Evolutionary conservation across 2,113 vertebrate species (phyloP).

Genomic region (Limnothrissa miodon): DNA sequence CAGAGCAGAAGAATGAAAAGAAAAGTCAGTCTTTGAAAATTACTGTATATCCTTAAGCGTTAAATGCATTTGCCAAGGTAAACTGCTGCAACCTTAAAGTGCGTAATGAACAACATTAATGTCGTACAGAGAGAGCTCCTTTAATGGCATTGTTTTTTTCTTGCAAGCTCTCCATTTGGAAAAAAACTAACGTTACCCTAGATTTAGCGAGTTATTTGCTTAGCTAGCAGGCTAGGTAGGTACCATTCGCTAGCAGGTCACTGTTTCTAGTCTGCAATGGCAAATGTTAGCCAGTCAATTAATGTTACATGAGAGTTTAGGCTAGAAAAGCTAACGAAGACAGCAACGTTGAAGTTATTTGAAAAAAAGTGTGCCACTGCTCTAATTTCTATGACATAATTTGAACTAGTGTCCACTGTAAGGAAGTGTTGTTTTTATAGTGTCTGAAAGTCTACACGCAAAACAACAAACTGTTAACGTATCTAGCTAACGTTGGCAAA

Average conservation of each 20-base stretch:
- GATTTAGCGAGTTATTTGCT: conserved; percentile 20
- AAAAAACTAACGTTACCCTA: background rate
- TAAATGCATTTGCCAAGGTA: conserved; percentile 56
- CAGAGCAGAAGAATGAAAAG: conserved; percentile 53
- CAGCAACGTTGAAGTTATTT: background rate
- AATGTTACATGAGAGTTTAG: background rate
- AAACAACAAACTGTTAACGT: background rate
- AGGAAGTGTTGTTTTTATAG: background rate
- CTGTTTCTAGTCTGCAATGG: background rate
- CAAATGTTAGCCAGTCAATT: background rate
- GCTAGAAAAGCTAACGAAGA: background rate
- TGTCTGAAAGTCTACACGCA: background rate
- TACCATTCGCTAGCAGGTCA: conserved; percentile 22
- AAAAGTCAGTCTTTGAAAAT: conserved; percentile 48
- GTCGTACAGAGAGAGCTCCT: conserved; percentile 18
- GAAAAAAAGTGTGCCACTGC: background rate
- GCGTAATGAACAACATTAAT: conserved; percentile 23
- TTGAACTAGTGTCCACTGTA: background rate
- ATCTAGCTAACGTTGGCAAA: background rate
- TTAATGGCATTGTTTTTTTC: background rate
- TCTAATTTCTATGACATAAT: background rate
- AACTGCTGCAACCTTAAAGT: conserved; percentile 17
- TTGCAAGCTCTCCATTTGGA: background rate
- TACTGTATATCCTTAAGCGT: conserved; percentile 26
- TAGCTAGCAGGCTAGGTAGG: conserved; percentile 26